phyloP scores from a whole-genome alignment of 2,113 vertebrate species.

The Seriola quinqueradiata region DNA sequence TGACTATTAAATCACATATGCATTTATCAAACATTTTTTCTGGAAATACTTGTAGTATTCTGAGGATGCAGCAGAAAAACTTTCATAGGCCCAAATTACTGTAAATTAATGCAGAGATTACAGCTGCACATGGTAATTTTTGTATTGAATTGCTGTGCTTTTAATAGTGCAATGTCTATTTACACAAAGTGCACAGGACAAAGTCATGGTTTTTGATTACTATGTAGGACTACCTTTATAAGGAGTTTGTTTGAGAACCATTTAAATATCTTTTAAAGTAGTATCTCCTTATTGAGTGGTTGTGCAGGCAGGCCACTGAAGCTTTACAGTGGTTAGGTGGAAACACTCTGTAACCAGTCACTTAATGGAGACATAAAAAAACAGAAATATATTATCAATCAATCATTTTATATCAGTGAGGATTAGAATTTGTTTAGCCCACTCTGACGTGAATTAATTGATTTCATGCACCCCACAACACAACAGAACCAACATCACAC shows the following conservation, averaged over 20 bases:
- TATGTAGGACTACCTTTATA: background rate
- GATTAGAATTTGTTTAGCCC: background rate
- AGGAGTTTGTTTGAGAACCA: background rate
- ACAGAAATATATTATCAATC: background rate
- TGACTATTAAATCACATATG: slow-evolving; percentile 32
- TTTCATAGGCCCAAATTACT: background rate
- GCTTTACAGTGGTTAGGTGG: background rate
- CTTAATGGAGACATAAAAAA: background rate
- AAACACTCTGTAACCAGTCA: background rate
- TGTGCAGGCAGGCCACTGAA: background rate
- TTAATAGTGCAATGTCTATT: slow-evolving; percentile 32
- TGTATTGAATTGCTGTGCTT: slow-evolving; percentile 8
- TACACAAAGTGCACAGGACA: background rate
- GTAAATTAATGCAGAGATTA: slow-evolving; percentile 17
- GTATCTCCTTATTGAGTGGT: background rate
- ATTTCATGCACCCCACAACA: slow-evolving; percentile 2
- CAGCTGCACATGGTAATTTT: slow-evolving; percentile 44
- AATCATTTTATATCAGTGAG: background rate
- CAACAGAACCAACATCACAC: slow-evolving; percentile 32
- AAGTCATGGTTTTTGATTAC: background rate
- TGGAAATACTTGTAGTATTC: slow-evolving; percentile 4
- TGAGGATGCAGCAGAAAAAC: slow-evolving; percentile 11
- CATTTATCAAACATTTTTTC: slow-evolving; percentile 26
- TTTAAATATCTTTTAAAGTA: background rate
- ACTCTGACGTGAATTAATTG: background rate